A percentile compares a stretch with the other conserved stretches of the same genome.
Conservation (phyloP, 1,140 invertebrate species). For the Platorchestia sp. region DNA sequence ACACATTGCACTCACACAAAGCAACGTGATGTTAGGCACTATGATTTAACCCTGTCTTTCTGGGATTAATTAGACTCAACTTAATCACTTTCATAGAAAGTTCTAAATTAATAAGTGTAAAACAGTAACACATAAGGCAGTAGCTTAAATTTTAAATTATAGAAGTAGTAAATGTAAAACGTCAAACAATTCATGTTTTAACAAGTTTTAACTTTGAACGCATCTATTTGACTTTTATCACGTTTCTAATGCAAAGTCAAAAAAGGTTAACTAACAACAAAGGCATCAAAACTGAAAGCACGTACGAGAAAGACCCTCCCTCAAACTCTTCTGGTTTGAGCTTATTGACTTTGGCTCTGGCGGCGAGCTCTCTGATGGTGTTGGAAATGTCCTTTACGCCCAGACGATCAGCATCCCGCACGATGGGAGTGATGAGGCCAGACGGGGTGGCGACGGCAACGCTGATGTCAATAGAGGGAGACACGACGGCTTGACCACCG, state of each 20-base stretch:
- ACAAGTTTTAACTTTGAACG: too few species aligned
- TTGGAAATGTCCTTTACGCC: conserved; percentile 73
- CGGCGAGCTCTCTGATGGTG: conserved; percentile 72
- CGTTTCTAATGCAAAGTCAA: too few species aligned
- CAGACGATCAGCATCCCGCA: conserved; percentile 74
- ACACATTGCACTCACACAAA: too few species aligned
- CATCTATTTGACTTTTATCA: too few species aligned
- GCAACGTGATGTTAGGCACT: neutral
- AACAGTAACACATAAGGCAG: too few species aligned
- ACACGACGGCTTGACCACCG: neutral
- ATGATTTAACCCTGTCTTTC: too few species aligned
- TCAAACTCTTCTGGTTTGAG: conserved; percentile 79
- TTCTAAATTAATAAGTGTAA: too few species aligned
- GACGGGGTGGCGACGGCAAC: conserved; percentile 78
- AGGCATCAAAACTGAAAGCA: conserved; percentile 15
- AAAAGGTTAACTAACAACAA: neutral
- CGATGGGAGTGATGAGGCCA: conserved; percentile 81
- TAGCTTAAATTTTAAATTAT: too few species aligned
- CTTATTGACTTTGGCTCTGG: conserved; percentile 76
- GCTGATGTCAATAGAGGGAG: conserved; percentile 74
- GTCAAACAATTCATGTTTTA: too few species aligned
- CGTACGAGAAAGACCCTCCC: conserved; percentile 73
- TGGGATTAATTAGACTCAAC: too few species aligned
- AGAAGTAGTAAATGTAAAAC: too few species aligned
- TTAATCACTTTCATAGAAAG: too few species aligned